These are phyloP conservation scores for Siderastrea radians DNA, from an alignment of 92 coral and sea anemone genomes.

Conservation along the genomic window DNA sequence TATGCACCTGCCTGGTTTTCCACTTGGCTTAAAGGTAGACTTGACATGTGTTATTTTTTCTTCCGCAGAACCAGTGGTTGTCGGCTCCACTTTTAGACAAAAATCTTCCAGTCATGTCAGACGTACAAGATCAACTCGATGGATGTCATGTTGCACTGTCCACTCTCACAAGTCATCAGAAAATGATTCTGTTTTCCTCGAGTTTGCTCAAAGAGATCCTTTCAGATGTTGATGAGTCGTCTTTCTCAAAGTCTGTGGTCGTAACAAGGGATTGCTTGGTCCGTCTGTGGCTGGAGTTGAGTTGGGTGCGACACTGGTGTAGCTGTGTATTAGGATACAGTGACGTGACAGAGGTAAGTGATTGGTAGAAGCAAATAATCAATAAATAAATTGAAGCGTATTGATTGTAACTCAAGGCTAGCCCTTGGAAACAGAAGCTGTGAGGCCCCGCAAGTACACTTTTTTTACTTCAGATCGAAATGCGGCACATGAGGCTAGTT, in stretches of 20 bases:
- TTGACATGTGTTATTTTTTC: background rate
- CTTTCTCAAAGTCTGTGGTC: background rate
- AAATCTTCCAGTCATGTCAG: slow-evolving; percentile 10
- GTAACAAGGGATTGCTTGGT: slow-evolving; percentile 34
- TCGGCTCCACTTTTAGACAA: slow-evolving; percentile 10
- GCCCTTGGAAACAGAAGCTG: too few species aligned
- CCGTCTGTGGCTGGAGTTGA: slow-evolving; percentile 59
- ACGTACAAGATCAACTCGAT: background rate
- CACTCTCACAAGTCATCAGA: slow-evolving; percentile 48
- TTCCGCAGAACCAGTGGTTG: slow-evolving; percentile 34
- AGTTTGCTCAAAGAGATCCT: slow-evolving; percentile 30
- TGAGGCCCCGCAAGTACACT: too few species aligned
- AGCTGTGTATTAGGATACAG: slow-evolving; percentile 67
- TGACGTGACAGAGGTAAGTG: slow-evolving; percentile 12
- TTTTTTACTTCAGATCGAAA: too few species aligned
- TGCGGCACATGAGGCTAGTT: too few species aligned
- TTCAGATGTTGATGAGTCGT: slow-evolving; percentile 16
- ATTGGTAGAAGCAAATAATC: too few species aligned
- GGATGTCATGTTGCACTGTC: slow-evolving; percentile 5
- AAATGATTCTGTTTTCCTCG: slow-evolving; percentile 51
- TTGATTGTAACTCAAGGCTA: too few species aligned
- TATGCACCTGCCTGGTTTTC: too few species aligned
- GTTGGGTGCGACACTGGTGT: slow-evolving; percentile 79
- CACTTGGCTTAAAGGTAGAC: too few species aligned
- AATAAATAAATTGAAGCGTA: background rate